Conservation (phyloP, 2,113 vertebrate species). For the Egretta garzetta region DNA sequence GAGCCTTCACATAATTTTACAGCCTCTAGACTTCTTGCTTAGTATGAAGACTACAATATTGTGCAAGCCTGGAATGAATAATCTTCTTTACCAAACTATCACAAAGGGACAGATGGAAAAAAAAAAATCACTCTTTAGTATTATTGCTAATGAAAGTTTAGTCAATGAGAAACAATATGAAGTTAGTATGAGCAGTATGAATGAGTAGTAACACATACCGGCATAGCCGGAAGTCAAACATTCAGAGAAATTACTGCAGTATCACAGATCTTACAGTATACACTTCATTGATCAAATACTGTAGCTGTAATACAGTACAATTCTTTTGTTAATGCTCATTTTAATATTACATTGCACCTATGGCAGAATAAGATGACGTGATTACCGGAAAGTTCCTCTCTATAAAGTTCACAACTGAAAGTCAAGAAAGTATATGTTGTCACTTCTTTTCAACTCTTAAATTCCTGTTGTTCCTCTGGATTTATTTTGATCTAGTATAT, state of each 20-base stretch:
- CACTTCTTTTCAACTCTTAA: not conserved
- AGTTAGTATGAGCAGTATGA: not conserved
- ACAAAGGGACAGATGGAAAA: not conserved
- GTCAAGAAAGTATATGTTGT: not conserved
- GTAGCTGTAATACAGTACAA: not conserved
- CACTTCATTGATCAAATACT: not conserved
- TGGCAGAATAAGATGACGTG: not conserved
- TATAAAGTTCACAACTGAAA: not conserved
- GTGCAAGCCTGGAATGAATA: not conserved
- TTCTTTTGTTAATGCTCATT: not conserved
- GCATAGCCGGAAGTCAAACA: not conserved
- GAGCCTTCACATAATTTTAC: not conserved
- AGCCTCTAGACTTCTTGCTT: not conserved
- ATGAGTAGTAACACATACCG: not conserved
- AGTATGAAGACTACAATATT: not conserved
- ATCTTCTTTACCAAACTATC: not conserved
- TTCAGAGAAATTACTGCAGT: not conserved
- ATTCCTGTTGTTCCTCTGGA: not conserved
- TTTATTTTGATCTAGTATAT: not conserved
- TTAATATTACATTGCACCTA: not conserved
- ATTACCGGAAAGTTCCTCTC: not conserved
- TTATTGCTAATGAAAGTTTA: not conserved
- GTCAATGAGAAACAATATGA: not conserved
- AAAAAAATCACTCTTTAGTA: not conserved
- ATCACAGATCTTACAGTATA: not conserved